Base-by-base conservation (phyloP, 2,797 vertebrate species). In the Anguilla megastoma region DNA sequence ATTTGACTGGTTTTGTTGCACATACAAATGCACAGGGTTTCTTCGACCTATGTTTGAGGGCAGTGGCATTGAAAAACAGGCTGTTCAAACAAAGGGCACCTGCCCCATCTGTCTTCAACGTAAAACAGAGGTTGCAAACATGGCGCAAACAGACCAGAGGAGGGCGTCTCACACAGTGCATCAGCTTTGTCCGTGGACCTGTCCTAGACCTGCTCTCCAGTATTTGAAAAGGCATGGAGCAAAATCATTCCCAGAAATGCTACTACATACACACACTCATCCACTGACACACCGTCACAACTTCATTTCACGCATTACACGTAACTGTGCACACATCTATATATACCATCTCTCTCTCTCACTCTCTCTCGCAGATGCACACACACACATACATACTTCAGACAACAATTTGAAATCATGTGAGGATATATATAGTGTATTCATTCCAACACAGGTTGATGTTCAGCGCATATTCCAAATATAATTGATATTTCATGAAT, bases 81-180 rank as follows among this genome's bases (percentile, higher is more conserved):
- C 48, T n/a, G 66, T 86, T 86, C 60, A 69, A 74, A 86, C 41
- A 86, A 41, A 63, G 56, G 58, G n/a, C 63, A 74, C 21, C 63
- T 71, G 63, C 27, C 8, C 10, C 41, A 52, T 74, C 66, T 71
- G 66, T 86, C 85, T 52, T 74, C 85, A 50, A n/a, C 27, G 48
- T n/a, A n/a, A 50, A n/a, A 48, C 79, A 48, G 41, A 50, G 79
- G 41, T 12, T 50, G 24, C 24, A 50, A 82, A 82, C 24, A 21
- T 7, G 16, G 45, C 36, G 21, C 6, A 79, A 45, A 79, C 74
- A 41, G 33, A 45, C 74, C 33, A 41, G 33, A 2, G 74, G 74
- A 45, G 74, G 74, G 74, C 74, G 36, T 45, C 6, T 16, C 74
- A 41, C 36, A 24, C 41, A 50, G 33, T 16, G 69, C 27, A 33